Evolutionary conservation across 2,113 vertebrate species (phyloP), one percentile per base, ranked within the genome.

Genomic region (Sprattus sprattus): DNA sequence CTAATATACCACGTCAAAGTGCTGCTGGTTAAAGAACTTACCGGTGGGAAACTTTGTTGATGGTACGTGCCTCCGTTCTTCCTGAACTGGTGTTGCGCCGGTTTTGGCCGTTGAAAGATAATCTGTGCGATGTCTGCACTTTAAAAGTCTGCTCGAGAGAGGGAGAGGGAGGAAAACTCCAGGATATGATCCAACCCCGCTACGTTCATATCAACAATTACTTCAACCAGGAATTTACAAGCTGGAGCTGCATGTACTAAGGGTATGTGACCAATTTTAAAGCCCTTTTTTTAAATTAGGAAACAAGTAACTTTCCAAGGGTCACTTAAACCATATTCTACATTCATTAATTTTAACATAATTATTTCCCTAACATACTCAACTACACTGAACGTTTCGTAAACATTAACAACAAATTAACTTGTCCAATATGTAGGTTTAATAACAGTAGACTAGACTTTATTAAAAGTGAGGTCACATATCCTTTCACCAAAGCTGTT

Each of bases 141-240:
- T 94, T 94, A 93, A 94, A 91, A 91, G 6, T 22, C 44, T 32
- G 25, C 28, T 81, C 82, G 83, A 71, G 83, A 57, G 87, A 88
- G 84, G 45, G 86, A 89, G 83, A 57, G 82, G 87, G 47, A 85
- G 83, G 80, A 54, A 83, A 18, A 25, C 32, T 32, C 28, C 47
- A 86, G 88, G 91, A 89, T 88, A 75, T 45, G 83, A 90, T 92
- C 93, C 93, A 94, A 93, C 90, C 88, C 89, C 88, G 90, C 84
- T 85, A 84, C 84, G 85, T 84, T 82, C 88, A 71, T 81, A 91
- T 91, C 93, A 94, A 94, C 94, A 93, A 93, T 93, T 92, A 95
- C 92, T 90, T 95, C 92, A 95, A 47, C 87, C 88, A 91, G 93
- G 94, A 95, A 95, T 95, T 92, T 89, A 88, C 84, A 89, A 89